Base-by-base conservation (phyloP, 2,113 vertebrate genomes). In the Pseudorasbora parva region DNA sequence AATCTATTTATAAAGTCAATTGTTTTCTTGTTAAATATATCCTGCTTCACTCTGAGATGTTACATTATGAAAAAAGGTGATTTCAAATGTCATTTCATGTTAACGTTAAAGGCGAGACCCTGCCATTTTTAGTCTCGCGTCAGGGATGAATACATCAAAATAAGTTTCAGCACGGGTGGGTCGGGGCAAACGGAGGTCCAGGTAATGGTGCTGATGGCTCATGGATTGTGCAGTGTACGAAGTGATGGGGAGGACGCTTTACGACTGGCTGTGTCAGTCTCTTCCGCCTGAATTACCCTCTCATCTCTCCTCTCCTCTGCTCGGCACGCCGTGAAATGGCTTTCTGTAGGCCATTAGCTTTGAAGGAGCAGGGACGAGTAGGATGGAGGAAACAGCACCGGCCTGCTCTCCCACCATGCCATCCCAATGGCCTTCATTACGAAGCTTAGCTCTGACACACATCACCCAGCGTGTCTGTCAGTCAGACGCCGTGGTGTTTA, bases 281-380 rank as follows among this genome's bases (percentile, higher is more conserved):
- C 92, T 91, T 90, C 88, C 93, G 90, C 90, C 86, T 91, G 92
- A 92, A 90, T 94, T 93, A 76, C 76, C 86, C 88, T 88, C 83
- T 88, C 89, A 86, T 87, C 89, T 87, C 87, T 68, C 66, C 90
- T 91, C 93, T 93, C 89, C 85, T 90, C 89, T 94, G 93, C 91
- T 93, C 88, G 75, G 87, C 81, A 87, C 74, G 89, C 92, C 91
- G 89, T 94, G 94, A 94, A 95, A 95, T 95, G 91, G 92, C 93
- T 94, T 93, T 94, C 90, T 89, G 90, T 90, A 93, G 92, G 89
- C 92, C 92, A 93, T 94, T 94, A 93, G 91, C 92, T 89, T 84
- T 80, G 68, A 75, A 85, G 81, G 76, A 82, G 76, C 64, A 4
- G 49, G 84, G 86, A 81, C 81, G 75, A 47, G 80, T 57, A 19